A percentile compares a stretch with the other conserved stretches of the same genome.
These are phyloP conservation scores for Meloidogyne chitwoodi DNA, from an alignment of 1,140 invertebrate genomes.

Conservation along the genomic window DNA sequence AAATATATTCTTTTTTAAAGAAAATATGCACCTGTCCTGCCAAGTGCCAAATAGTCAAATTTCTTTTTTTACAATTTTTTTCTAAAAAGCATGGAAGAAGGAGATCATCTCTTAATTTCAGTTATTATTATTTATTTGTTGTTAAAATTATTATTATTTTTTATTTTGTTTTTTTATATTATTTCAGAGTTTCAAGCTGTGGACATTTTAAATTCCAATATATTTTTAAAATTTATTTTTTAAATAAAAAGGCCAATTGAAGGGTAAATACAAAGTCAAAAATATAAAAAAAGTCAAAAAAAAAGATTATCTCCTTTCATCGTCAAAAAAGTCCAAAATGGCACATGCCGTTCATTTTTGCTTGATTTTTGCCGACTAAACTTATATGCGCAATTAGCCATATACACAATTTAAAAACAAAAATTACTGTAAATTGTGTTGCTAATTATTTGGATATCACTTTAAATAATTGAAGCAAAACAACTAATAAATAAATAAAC, in stretches of 20 bases:
- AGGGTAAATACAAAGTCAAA: neutral
- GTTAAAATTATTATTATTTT: neutral
- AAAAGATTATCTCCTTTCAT: neutral
- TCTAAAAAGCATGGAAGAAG: neutral
- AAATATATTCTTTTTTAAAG: too few species aligned
- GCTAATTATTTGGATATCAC: too few species aligned
- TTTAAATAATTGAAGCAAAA: too few species aligned
- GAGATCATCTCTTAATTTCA: neutral
- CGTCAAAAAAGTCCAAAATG: neutral
- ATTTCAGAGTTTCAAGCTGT: neutral
- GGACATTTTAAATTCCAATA: too few species aligned
- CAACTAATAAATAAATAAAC: neutral
- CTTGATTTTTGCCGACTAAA: neutral
- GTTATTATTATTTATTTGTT: neutral
- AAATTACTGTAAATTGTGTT: neutral
- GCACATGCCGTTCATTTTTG: neutral
- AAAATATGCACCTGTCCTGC: neutral
- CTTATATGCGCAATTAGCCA: neutral
- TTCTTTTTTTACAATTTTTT: neutral
- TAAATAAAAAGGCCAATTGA: neutral
- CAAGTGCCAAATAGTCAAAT: neutral
- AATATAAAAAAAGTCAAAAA: neutral
- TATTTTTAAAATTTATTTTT: neutral
- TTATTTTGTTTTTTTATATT: neutral
- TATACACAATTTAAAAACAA: neutral